Conservation (phyloP, 1,140 invertebrate species). For the Drusus annulatus region DNA sequence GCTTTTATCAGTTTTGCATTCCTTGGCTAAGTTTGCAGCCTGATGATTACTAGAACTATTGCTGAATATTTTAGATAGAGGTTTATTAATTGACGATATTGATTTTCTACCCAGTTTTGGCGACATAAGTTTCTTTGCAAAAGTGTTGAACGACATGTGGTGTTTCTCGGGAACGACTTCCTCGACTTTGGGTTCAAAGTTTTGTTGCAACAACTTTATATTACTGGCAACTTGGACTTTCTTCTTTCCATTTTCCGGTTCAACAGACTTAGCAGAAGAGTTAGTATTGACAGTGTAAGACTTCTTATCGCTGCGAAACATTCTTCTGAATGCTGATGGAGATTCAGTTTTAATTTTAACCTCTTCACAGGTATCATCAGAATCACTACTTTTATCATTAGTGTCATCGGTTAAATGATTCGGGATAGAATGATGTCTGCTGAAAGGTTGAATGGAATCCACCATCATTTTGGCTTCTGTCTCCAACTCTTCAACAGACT, state of each 20-base stretch:
- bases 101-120: constrained; percentile 67
- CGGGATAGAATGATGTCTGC: constrained; percentile 65
- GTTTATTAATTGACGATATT: constrained; percentile 53
- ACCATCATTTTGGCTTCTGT: constrained; percentile 61
- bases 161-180: constrained; percentile 40
- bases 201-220: constrained; percentile 50
- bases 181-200: constrained; percentile 46
- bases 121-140: constrained; percentile 66
- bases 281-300: constrained; percentile 48
- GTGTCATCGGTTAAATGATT: constrained; percentile 55
- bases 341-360: constrained; percentile 41
- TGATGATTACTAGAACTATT: constrained; percentile 31
- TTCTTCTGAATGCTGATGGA: constrained; percentile 48
- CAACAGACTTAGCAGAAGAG: neutral
- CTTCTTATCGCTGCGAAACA: constrained; percentile 56
- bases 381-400: constrained; percentile 51
- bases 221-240: constrained; percentile 50
- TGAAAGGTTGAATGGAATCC: constrained; percentile 61
- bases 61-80: constrained; percentile 55
- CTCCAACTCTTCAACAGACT: constrained; percentile 68
- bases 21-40: constrained; percentile 26
- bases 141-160: constrained; percentile 63
- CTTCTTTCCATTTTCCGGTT: constrained; percentile 45
- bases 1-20: constrained; percentile 43
- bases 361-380: constrained; percentile 50